Base-by-base conservation (phyloP, 2,888 invertebrate genomes). In the Pemphredon lugubris region DNA sequence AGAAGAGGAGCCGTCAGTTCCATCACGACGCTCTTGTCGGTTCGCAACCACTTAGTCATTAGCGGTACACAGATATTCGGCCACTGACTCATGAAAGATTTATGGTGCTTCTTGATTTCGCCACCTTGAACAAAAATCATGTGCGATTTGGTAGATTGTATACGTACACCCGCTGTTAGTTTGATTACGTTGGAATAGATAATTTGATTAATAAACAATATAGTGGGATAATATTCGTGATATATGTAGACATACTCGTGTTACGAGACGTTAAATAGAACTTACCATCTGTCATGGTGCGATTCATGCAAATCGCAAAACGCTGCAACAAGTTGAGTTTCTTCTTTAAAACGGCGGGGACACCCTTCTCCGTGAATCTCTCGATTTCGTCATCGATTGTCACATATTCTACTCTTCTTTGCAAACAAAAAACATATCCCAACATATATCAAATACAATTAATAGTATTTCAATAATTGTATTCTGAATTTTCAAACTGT, bases 241-340 rank as follows among this genome's bases (percentile, higher is more conserved):
- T n/a, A n/a, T n/a, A n/a, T n/a, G n/a, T n/a, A n/a, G n/a, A n/a
- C n/a, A n/a, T n/a, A n/a, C n/a, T n/a, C n/a, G n/a, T n/a, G n/a
- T n/a, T n/a, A n/a, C n/a, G n/a, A n/a, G n/a, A n/a, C n/a, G n/a
- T n/a, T n/a, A n/a, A n/a, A 67, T 50, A 11, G 18, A 1, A 44
- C 42, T 70, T 64, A 85, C 87, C 88, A 80, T 92, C 90, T 1
- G 90, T 90, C 63, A 91, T 81, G 87, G 93, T 92, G 79, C 93
- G 92, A 75, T 92, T 92, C 94, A 94, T 94, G 87, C 94, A 94
- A 68, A 92, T 91, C 13, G 92, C 91, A 90, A 94, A 94, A 86
- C 93, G 93, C 71, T 92, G 92, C 9, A 94, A 90, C 39, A 94
- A 87, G 2, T 92, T 92, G 44, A 93, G 91, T 77, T 93, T 92